phyloP scores from a whole-genome alignment of 2,113 vertebrate species.

The Leucosticte australis region DNA sequence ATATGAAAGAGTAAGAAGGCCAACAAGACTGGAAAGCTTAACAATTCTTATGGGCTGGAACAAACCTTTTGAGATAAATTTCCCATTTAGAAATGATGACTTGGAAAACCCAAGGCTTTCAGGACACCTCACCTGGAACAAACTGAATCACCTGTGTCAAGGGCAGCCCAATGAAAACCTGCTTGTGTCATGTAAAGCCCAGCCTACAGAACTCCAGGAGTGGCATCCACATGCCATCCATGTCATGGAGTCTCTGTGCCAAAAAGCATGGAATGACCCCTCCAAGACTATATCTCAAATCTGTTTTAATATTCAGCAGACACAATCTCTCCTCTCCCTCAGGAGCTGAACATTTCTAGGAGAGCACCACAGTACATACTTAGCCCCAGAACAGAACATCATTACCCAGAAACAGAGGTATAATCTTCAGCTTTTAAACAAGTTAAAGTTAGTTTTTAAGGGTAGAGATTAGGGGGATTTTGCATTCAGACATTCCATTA shows the following conservation, averaged over 20 bases:
- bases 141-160: neutral
- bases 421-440: neutral
- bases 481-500: neutral
- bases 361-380: neutral
- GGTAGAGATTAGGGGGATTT: fast-evolving
- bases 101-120: neutral
- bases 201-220: neutral
- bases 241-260: neutral
- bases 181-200: neutral
- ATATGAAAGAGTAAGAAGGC: neutral
- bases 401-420: neutral
- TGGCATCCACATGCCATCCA: fast-evolving
- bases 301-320: neutral
- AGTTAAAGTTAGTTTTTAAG: neutral
- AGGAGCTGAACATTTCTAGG: neutral
- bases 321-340: neutral
- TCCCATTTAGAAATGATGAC: neutral
- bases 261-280: neutral
- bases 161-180: neutral
- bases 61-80: neutral
- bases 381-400: neutral
- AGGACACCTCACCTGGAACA: neutral
- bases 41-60: neutral
- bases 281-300: neutral
- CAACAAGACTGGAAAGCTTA: neutral